A percentile compares a stretch with the other conserved stretches of the same genome.
Evolutionary conservation across 2,797 vertebrate species (phyloP).

Genomic region (Mallotus villosus): DNA sequence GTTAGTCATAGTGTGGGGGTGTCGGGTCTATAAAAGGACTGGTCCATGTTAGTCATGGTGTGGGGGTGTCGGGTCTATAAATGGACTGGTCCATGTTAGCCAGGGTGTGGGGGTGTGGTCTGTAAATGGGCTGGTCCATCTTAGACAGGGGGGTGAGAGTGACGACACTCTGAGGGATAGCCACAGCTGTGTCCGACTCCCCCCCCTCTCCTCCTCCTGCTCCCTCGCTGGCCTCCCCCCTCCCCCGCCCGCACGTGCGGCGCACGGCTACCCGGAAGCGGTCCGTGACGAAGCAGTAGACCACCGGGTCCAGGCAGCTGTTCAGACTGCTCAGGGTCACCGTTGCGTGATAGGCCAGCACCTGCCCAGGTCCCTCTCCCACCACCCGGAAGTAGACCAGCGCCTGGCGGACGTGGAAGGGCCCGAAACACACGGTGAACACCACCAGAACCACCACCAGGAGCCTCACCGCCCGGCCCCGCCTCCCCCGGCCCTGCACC

Average conservation of each 20-base stretch:
- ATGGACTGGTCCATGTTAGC: slow-evolving; percentile 4
- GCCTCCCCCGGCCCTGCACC: slow-evolving; percentile 85
- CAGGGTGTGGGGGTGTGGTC: neutral
- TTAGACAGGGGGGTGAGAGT: slow-evolving; percentile 46
- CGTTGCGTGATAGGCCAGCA: slow-evolving; percentile 86
- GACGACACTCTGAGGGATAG: slow-evolving; percentile 59
- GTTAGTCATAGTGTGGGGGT: neutral
- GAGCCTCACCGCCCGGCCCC: slow-evolving; percentile 84
- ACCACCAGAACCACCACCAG: slow-evolving; percentile 87
- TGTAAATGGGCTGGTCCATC: slow-evolving; percentile 21
- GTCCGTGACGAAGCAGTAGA: slow-evolving; percentile 96
- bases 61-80: neutral
- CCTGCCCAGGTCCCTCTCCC: slow-evolving; percentile 49
- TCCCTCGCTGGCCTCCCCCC: slow-evolving; percentile 41
- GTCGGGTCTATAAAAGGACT: neutral
- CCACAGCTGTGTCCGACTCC: slow-evolving; percentile 56
- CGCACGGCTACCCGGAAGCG: slow-evolving; percentile 84
- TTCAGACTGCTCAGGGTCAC: slow-evolving; percentile 95
- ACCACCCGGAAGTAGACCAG: slow-evolving; percentile 78
- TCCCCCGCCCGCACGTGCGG: slow-evolving; percentile 67
- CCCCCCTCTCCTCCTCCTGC: slow-evolving; percentile 32
- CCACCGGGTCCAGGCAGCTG: slow-evolving; percentile 95
- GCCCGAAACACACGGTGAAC: slow-evolving; percentile 93
- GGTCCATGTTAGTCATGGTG: neutral
- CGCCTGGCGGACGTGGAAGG: slow-evolving; percentile 88